Conservation (phyloP, 64 coral and sea anemone species). For the Porites australiensis region DNA sequence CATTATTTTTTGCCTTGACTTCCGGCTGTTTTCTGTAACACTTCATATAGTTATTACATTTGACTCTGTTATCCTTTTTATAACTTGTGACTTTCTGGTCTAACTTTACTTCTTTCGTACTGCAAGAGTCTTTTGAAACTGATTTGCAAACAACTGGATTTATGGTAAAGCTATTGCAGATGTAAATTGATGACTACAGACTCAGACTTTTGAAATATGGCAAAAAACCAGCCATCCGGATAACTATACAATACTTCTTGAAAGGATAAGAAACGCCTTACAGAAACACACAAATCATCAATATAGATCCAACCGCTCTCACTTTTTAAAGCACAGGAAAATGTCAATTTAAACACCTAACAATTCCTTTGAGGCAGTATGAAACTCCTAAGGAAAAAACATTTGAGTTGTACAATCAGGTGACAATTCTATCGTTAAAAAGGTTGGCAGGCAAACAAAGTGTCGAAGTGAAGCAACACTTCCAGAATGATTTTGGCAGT, state of each 20-base stretch:
- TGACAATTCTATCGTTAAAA: too few species aligned
- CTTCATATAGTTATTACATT: not conserved
- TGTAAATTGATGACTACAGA: not conserved
- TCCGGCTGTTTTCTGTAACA: not conserved
- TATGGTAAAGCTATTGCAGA: not conserved
- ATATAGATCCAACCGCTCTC: too few species aligned
- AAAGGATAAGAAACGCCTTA: not conserved
- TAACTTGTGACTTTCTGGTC: not conserved
- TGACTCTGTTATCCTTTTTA: not conserved
- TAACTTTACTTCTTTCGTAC: not conserved
- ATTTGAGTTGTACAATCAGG: conserved; percentile 16
- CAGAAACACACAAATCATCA: conserved; percentile 6
- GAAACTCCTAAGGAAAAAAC: not conserved
- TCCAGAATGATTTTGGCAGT: too few species aligned
- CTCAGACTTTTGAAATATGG: not conserved
- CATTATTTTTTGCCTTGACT: not conserved
- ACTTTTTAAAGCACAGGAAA: too few species aligned
- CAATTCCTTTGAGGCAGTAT: too few species aligned
- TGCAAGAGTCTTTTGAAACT: not conserved
- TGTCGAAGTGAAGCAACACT: too few species aligned
- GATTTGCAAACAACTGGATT: not conserved
- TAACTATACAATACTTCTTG: not conserved
- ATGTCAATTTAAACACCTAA: too few species aligned
- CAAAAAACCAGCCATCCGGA: too few species aligned
- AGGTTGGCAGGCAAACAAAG: too few species aligned